Evolutionary conservation across 2,888 invertebrate genomes (phyloP), one percentile per base, ranked within the genome.

Genomic region (Pharmacophagus antenor): DNA sequence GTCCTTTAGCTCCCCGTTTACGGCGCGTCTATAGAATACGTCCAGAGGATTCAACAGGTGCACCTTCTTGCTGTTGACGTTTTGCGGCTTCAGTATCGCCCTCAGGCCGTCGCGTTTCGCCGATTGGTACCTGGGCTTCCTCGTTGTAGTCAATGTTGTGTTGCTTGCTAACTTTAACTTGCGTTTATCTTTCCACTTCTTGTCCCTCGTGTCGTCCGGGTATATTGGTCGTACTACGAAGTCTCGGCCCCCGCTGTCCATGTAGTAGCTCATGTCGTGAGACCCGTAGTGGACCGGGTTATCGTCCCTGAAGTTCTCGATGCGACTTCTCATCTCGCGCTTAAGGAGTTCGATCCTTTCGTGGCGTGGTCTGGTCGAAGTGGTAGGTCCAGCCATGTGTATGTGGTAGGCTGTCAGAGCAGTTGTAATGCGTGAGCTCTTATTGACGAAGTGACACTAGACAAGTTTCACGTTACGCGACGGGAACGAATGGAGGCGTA

Each of bases 11-110:
- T 64, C 61, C 0, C 61, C 52, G 1, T 71, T 62, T 2, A 63
- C 61, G 0, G 53, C 5, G 59, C 69, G 66, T 8, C 72, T 67
- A 25, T 71, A 70, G 53, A 70, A 71, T 50, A 69, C 66, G n/a
- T 68, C 67, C 10, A 65, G 31, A 0, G 70, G 67, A 23, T 66
- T 66, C 42, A 54, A 12, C 15, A 56, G 17, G 22, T 48, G 54
- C 20, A 56, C 59, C 50, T 58, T 61, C 46, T 56, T 58, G 46
- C 61, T 27, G 8, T 56, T 47, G 20, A n/a, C 51, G 1, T 6
- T 21, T 27, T 22, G 21, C 5, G 22, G 47, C 22, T 44, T 60
- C 10, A 50, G 15, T 20, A 22, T 10, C 2, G 50, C 18, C 20
- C 46, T 21, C n/a, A 50, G 27, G 10, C 50, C 55, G 17, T 42